These are phyloP conservation scores for Drosophila arawakana DNA, from an alignment of 1,140 invertebrate species.

Conservation along the genomic window DNA sequence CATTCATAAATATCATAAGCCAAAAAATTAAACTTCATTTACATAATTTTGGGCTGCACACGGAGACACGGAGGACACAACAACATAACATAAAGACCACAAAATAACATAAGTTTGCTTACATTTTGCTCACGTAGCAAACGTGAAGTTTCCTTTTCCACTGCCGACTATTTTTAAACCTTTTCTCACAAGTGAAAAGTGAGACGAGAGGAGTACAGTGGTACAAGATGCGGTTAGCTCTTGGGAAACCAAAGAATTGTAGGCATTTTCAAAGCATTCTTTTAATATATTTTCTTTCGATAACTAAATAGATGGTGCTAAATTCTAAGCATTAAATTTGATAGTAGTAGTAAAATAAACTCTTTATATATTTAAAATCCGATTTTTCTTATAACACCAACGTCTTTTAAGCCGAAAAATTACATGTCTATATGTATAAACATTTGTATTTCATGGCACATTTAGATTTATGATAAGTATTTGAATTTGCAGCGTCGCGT, in stretches of 20 bases:
- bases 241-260: too few relatives aligned
- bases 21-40: slow-evolving; percentile 45
- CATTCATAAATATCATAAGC: slow-evolving; percentile 67
- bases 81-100: background rate
- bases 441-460: slow-evolving; percentile 17
- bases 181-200: slow-evolving; percentile 26
- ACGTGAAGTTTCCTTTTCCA: slow-evolving; percentile 48
- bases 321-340: too few relatives aligned
- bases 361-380: background rate
- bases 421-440: slow-evolving; percentile 12
- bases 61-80: too few relatives aligned
- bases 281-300: too few relatives aligned
- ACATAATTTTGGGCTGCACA: slow-evolving; percentile 66
- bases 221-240: background rate
- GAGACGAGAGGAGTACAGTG: background rate
- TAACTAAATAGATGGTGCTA: too few relatives aligned
- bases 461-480: slow-evolving; percentile 43
- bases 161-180: slow-evolving; percentile 48
- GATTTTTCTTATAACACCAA: background rate
- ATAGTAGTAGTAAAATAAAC: too few relatives aligned
- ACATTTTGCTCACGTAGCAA: slow-evolving; percentile 66
- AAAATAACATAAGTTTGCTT: slow-evolving; percentile 51
- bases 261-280: too few relatives aligned
- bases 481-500: background rate
- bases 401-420: slow-evolving; percentile 12